Conservation (phyloP, 2,113 vertebrate genomes). For the Brachyhypopomus gauderio region DNA sequence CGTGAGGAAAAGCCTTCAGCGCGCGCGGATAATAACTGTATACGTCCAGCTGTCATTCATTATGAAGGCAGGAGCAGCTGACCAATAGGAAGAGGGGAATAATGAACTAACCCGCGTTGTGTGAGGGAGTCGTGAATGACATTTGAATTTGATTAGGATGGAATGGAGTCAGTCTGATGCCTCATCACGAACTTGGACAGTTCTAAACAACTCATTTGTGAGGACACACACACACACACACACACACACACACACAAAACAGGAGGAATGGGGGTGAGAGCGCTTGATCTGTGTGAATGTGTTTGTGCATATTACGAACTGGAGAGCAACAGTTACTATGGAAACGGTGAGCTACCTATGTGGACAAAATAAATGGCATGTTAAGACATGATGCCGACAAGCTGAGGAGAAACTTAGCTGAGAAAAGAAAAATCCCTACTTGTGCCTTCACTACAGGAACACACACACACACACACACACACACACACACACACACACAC, state of each 20-base stretch:
- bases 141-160: constrained; percentile 9
- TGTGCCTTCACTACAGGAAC: background rate
- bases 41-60: background rate
- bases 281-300: background rate
- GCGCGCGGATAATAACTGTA: background rate
- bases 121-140: constrained; percentile 1
- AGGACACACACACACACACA: constrained; percentile 2
- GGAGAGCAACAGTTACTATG: constrained; percentile 51
- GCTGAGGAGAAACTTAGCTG: constrained; percentile 18
- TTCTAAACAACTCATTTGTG: background rate
- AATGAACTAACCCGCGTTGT: background rate
- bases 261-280: background rate
- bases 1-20: background rate
- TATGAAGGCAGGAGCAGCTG: background rate
- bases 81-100: background rate
- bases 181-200: background rate
- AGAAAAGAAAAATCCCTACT: constrained; percentile 18
- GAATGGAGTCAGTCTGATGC: background rate
- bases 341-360: constrained; percentile 43
- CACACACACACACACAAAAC: background rate
- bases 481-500: constrained; percentile 25
- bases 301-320: constrained; percentile 30
- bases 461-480: constrained; percentile 11
- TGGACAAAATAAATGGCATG: constrained; percentile 43
- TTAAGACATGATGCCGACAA: constrained; percentile 21